Conservation (phyloP, 2,113 vertebrate species). For the Pseudopodoces humilis region DNA sequence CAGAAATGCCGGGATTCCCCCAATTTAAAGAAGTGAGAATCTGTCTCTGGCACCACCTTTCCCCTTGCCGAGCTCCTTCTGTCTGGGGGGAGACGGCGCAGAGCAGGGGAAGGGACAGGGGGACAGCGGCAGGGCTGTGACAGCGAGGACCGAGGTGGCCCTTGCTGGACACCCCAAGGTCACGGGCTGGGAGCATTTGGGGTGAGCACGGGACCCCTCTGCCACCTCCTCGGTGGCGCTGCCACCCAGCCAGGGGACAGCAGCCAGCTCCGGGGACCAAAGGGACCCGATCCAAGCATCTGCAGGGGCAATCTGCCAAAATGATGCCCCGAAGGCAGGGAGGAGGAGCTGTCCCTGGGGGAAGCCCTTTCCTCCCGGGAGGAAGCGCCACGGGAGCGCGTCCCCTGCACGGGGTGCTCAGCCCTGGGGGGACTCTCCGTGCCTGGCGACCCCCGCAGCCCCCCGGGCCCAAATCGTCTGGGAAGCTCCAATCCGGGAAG, state of each 20-base stretch:
- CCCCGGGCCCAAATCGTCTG: rapidly evolving
- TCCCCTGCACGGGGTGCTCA: not conserved
- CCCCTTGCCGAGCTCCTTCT: not conserved
- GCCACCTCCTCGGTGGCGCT: not conserved
- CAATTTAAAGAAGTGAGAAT: not conserved
- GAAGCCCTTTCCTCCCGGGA: not conserved
- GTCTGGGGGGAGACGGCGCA: not conserved
- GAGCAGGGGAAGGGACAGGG: not conserved
- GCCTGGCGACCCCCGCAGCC: not conserved
- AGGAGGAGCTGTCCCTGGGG: not conserved
- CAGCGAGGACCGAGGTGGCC: not conserved
- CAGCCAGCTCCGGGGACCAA: not conserved
- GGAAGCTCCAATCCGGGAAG: not conserved
- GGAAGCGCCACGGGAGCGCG: not conserved
- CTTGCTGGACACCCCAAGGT: conserved; percentile 6
- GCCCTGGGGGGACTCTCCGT: rapidly evolving
- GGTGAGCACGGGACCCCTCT: not conserved
- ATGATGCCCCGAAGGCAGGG: not conserved
- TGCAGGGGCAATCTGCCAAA: conserved; percentile 8
- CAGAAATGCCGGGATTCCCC: not conserved
- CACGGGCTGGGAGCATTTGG: not conserved
- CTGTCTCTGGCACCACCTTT: not conserved
- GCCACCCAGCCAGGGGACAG: conserved; percentile 7
- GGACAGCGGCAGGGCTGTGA: not conserved
- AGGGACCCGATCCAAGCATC: conserved; percentile 25